Evolutionary conservation across 2,888 invertebrate species (phyloP), one percentile per base, ranked within the genome.

Genomic region (Hydroisotoma schaefferi): DNA sequence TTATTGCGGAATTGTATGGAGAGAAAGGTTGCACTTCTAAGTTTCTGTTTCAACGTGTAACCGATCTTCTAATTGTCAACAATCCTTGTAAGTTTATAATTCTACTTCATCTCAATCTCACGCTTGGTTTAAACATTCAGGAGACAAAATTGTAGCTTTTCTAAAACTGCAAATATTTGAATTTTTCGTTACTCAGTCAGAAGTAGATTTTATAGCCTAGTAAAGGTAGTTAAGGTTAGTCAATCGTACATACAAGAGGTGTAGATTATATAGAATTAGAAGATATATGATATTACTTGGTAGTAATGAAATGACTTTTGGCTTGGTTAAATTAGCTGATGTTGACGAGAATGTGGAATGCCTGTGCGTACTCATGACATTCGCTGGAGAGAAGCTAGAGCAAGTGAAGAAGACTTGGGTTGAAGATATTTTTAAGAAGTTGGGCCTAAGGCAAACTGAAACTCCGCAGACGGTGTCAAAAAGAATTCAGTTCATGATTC

Each of bases 401-500:
- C 64, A 67, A 40, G 59, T 23, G 20, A 65, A 62, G 29, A 63
- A 65, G 33, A 37, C 59, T 26, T 70, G 69, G 71, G 27, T 66
- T 44, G 60, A 58, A 29, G 60, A 66, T 4, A 60, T 66, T 25
- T 62, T 66, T 40, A 29, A 52, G 1, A 60, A 57, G 25, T 25
- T 66, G 20, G 28, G 52, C 6, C 55, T 47, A 37, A 59, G 63
- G 25, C 61, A 67, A 28, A 55, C 56, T 10, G 62, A 63, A 53
- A 59, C 22, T 23, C 64, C 66, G 38, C 61, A 59, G 15, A 59
- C 55, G 18, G 55, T 70, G 27, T 71, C 71, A 0, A 70, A 68
- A 51, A 38, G 71, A 33, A 68, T 71, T 55, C 69, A 71, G 40
- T 71, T 71, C 55, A 71, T 71, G 71, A 47, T 70, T 29, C 55